These are phyloP conservation scores for Taxidea taxus DNA, from an alignment of 2,113 vertebrate species.

Conservation along the genomic window DNA sequence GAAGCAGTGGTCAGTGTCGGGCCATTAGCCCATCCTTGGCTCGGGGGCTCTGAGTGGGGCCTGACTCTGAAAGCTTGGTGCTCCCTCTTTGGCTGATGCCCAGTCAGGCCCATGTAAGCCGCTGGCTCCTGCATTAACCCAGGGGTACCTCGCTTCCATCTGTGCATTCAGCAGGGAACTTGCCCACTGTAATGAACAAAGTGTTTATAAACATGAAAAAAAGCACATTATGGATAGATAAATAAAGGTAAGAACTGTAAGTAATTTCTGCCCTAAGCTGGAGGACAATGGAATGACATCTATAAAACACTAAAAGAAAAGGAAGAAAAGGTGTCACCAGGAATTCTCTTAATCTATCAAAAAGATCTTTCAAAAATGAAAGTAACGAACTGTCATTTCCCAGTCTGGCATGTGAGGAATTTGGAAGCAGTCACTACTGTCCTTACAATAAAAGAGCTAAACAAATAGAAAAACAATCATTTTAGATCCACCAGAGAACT, in stretches of 20 bases:
- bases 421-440: background rate
- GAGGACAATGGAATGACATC: background rate
- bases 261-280: background rate
- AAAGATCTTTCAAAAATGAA: background rate
- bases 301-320: background rate
- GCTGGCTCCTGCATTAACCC: constrained; percentile 28
- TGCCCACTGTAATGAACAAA: constrained; percentile 61
- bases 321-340: background rate
- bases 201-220: constrained; percentile 18
- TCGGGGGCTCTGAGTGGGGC: background rate
- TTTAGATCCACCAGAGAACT: background rate
- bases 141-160: constrained; percentile 3
- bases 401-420: background rate
- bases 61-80: background rate
- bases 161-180: constrained; percentile 21
- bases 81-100: background rate
- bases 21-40: background rate
- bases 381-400: background rate
- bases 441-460: background rate
- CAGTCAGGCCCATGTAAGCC: background rate
- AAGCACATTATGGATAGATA: background rate
- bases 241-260: background rate
- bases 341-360: background rate
- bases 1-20: background rate
- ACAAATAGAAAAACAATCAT: background rate